Percentiles rank a stretch among this genome's conserved stretches.
Evolutionary conservation across 2,113 vertebrate species (phyloP).

Genomic region (Cricetomys ansorgei): DNA sequence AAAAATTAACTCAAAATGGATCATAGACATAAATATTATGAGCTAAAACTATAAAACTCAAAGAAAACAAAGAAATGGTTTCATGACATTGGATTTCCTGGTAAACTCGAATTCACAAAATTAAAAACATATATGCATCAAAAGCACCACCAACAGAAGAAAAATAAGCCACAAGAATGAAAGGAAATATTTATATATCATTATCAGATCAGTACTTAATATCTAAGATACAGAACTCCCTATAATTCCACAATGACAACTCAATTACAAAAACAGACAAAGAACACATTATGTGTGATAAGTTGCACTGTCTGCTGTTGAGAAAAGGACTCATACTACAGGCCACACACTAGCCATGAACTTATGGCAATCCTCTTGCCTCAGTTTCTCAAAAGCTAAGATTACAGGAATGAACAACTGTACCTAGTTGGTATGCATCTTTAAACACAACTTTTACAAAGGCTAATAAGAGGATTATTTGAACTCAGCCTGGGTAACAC

Average conservation of each 20-base stretch:
- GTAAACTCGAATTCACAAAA: background rate
- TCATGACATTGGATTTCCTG: background rate
- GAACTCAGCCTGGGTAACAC: background rate
- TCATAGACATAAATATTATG: background rate
- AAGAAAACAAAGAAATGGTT: background rate
- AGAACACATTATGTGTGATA: background rate
- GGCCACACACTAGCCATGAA: background rate
- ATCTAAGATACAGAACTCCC: constrained; percentile 6
- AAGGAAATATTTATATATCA: background rate
- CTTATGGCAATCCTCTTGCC: background rate
- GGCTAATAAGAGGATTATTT: background rate
- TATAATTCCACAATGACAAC: background rate
- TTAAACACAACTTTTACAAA: background rate
- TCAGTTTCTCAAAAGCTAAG: background rate
- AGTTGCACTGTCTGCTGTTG: background rate
- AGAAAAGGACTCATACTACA: background rate
- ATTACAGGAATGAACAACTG: background rate
- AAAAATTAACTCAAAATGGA: constrained; percentile 45
- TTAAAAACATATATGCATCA: background rate
- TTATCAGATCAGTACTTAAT: background rate
- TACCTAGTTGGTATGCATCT: background rate
- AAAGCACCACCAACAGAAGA: background rate
- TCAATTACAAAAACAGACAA: background rate
- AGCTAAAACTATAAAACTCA: background rate
- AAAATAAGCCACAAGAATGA: background rate